Evolutionary conservation across 2,113 vertebrate genomes (phyloP), one percentile per base, ranked within the genome.

Genomic region (Argyrosomus japonicus): DNA sequence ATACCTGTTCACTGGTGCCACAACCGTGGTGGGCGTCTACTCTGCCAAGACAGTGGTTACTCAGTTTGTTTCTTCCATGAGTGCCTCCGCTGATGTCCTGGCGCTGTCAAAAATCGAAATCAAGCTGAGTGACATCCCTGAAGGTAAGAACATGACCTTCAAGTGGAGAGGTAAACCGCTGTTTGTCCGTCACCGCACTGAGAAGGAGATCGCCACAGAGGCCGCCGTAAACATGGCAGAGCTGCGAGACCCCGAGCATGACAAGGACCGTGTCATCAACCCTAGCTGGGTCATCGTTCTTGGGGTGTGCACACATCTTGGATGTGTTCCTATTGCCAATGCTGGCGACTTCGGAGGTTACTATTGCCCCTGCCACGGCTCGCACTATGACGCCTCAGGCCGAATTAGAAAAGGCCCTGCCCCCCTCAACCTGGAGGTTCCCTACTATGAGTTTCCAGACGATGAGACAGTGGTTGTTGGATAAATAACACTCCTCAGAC

Each of bases 351-450:
- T 82, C 9, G 97, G 97, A 0, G 97, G 97, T 3, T 99, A 97
- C 89, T 99, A 97, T 90, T 99, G 97, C 89, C 97, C 97, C 25
- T 99, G 98, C 90, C 98, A 99, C 0, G 97, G 98, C 63, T 99
- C 97, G 0, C 97, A 99, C 92, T 99, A 99, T 0, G 98, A 99
- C 0, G 95, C 96, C 1, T 99, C 97, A 3, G 97, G 97, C 54
- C 96, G 97, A 85, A 98, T 98, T 87, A 94, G 97, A 67, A 99
- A 96, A 91, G 98, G 98, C n/a, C 97, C 98, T 0, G 97, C 97
- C 0, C 98, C 97, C 0, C 91, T 95, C 81, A 99, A 99, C 88
- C 96, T 99, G 4, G 98, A 99, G 88, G 96, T 99, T 60, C 98
- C 98, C 0, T 54, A 3, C 2, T 98, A 99, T 0, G 90, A 98